Conservation (phyloP, 2,888 invertebrate genomes). For the Callyntrura guangdongensis region DNA sequence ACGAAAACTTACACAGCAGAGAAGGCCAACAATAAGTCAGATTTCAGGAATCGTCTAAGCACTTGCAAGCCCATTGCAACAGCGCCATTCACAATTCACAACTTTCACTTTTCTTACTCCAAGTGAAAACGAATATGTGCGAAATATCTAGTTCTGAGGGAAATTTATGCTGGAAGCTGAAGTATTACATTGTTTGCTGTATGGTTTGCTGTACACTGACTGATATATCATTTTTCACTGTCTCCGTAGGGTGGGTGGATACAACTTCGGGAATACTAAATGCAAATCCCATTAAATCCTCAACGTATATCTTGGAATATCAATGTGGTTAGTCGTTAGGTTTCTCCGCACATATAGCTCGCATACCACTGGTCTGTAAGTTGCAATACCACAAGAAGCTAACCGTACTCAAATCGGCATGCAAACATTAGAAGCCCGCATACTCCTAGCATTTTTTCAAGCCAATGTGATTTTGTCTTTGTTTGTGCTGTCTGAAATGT, state of each 20-base stretch:
- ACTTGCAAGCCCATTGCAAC: too few relatives aligned
- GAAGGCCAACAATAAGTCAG: too few relatives aligned
- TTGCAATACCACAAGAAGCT: neutral
- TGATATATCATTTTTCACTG: constrained; percentile 26
- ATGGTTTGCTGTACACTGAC: neutral
- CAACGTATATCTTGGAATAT: constrained; percentile 19
- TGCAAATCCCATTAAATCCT: constrained; percentile 64
- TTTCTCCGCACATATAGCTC: neutral
- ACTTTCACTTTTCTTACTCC: too few relatives aligned
- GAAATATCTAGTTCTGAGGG: too few relatives aligned
- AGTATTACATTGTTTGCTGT: too few relatives aligned
- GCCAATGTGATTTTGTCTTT: neutral
- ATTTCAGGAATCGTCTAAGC: too few relatives aligned
- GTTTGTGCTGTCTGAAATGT: neutral
- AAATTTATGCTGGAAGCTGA: too few relatives aligned
- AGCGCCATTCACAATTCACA: too few relatives aligned
- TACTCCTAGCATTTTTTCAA: neutral
- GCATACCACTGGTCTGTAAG: neutral
- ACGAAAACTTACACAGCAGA: too few relatives aligned
- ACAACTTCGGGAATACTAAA: constrained; percentile 37
- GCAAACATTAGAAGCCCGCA: neutral
- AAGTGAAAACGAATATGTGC: too few relatives aligned
- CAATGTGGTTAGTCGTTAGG: neutral
- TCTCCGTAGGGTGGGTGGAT: neutral
- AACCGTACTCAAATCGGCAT: neutral